These are phyloP conservation scores for Ochropacha duplaris DNA, from an alignment of 2,888 invertebrate species.

Conservation along the genomic window DNA sequence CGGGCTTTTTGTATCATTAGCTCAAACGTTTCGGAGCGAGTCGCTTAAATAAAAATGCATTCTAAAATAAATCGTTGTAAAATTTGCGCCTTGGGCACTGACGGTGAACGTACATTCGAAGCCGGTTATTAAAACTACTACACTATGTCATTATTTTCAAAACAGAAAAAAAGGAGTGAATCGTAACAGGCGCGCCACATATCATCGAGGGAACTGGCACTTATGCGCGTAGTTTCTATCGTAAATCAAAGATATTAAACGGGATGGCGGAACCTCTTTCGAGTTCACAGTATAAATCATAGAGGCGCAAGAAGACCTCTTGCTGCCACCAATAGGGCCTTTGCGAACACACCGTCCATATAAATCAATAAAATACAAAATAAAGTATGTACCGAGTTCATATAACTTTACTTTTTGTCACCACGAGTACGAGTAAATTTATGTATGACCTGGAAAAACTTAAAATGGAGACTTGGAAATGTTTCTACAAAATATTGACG, in stretches of 20 bases:
- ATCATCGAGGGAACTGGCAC: slow-evolving; percentile 77
- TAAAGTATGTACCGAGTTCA: slow-evolving; percentile 17
- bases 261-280: slow-evolving; percentile 81
- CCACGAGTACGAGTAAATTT: background rate
- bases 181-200: slow-evolving; percentile 76
- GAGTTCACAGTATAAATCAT: slow-evolving; percentile 82
- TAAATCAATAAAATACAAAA: slow-evolving; percentile 67
- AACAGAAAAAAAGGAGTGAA: slow-evolving; percentile 71
- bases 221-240: slow-evolving; percentile 80
- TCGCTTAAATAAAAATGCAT: slow-evolving; percentile 55
- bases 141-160: slow-evolving; percentile 77
- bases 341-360: slow-evolving; percentile 62
- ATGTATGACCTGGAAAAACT: background rate
- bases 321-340: slow-evolving; percentile 71
- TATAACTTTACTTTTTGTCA: slow-evolving; percentile 9
- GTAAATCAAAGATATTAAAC: slow-evolving; percentile 83
- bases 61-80: slow-evolving; percentile 66
- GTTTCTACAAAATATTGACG: too few species aligned
- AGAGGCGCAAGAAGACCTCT: slow-evolving; percentile 71
- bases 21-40: slow-evolving; percentile 39
- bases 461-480: too few species aligned
- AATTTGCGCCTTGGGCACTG: slow-evolving; percentile 64
- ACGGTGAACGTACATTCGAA: slow-evolving; percentile 40
- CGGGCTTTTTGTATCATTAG: slow-evolving; percentile 28
- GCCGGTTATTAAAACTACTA: slow-evolving; percentile 75